These are phyloP conservation scores for Oscheius sp. DNA, from an alignment of 2,888 invertebrate species.

Conservation along the genomic window DNA sequence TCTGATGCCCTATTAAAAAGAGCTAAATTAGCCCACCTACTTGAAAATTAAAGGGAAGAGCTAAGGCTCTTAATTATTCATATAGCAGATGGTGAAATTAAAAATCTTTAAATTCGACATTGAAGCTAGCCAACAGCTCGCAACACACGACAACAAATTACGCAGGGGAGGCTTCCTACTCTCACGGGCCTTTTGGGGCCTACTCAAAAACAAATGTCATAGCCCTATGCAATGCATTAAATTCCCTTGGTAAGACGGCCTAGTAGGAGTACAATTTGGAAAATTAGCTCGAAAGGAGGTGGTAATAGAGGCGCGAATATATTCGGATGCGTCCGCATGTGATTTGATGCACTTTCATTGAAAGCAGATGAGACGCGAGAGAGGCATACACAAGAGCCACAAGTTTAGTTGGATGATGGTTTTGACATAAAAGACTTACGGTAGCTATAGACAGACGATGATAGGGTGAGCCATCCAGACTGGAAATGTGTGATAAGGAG, in stretches of 20 bases:
- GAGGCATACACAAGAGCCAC: background rate
- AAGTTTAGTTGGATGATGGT: background rate
- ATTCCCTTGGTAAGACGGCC: background rate
- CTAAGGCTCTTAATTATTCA: background rate
- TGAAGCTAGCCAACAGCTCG: slow-evolving; percentile 11
- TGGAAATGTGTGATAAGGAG: slow-evolving; percentile 21
- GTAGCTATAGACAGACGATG: slow-evolving; percentile 14
- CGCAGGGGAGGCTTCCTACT: slow-evolving; percentile 27
- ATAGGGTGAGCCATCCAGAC: slow-evolving; percentile 19
- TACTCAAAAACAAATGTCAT: slow-evolving; percentile 26
- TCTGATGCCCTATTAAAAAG: background rate
- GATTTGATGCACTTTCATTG: slow-evolving; percentile 29
- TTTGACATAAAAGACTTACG: slow-evolving; percentile 6
- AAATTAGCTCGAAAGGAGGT: no score
- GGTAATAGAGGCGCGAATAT: slow-evolving; percentile 16
- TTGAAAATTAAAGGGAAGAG: background rate
- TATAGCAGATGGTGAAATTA: background rate
- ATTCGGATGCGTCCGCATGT: slow-evolving; percentile 25
- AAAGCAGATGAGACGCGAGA: slow-evolving; percentile 19
- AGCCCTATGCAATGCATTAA: background rate
- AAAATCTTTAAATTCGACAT: background rate
- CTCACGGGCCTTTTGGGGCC: slow-evolving; percentile 24
- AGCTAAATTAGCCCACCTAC: background rate
- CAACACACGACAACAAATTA: slow-evolving; percentile 27
- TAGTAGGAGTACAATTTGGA: background rate